These are phyloP conservation scores for Colossoma macropomum DNA, from an alignment of 2,113 vertebrate species.

Conservation along the genomic window DNA sequence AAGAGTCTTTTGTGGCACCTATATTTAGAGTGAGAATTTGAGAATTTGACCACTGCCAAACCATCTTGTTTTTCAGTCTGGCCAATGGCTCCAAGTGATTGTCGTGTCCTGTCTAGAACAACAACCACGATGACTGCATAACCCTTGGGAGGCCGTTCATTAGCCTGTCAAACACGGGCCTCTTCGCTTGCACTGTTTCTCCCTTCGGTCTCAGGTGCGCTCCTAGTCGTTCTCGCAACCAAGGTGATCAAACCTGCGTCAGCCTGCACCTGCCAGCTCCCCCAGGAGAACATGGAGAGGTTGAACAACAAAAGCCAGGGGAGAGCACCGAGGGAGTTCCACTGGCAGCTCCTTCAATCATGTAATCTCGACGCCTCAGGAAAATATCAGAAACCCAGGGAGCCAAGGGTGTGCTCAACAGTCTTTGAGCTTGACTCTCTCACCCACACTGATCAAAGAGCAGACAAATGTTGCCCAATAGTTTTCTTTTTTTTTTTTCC, in stretches of 20 bases:
- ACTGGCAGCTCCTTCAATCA: slow-evolving; percentile 72
- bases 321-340: slow-evolving; percentile 64
- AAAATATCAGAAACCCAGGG: slow-evolving; percentile 45
- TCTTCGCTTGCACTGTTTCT: slow-evolving; percentile 62
- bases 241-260: slow-evolving; percentile 79
- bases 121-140: slow-evolving; percentile 73
- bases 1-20: not conserved
- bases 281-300: slow-evolving; percentile 62
- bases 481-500: not conserved
- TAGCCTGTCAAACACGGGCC: slow-evolving; percentile 70
- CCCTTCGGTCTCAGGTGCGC: slow-evolving; percentile 59
- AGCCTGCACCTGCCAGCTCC: slow-evolving; percentile 74
- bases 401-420: slow-evolving; percentile 34
- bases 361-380: slow-evolving; percentile 53
- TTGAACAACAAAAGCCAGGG: slow-evolving; percentile 70
- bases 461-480: slow-evolving; percentile 49
- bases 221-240: slow-evolving; percentile 66
- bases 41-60: not conserved
- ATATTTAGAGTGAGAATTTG: not conserved
- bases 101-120: slow-evolving; percentile 73
- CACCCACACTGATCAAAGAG: slow-evolving; percentile 47
- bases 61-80: slow-evolving; percentile 39
- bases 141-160: slow-evolving; percentile 74
- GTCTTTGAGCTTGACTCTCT: slow-evolving; percentile 42
- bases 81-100: slow-evolving; percentile 67